Conservation (phyloP, 2,797 vertebrate genomes). For the Crenichthys baileyi region DNA sequence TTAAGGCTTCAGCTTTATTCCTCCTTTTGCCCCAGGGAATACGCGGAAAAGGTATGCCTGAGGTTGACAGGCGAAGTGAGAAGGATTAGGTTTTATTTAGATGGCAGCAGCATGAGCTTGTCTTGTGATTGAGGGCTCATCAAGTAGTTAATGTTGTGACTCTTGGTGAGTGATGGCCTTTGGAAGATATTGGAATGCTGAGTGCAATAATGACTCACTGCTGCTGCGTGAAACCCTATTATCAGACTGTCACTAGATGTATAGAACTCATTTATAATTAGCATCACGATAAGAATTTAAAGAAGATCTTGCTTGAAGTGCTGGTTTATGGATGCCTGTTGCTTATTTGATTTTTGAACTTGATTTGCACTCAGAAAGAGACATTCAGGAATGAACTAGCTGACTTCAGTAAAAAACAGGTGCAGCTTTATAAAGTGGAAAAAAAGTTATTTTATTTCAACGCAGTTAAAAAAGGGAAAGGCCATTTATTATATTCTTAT, state of each 20-base stretch:
- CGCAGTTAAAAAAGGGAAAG: no score
- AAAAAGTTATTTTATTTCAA: background rate
- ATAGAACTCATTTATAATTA: slow-evolving; percentile 57
- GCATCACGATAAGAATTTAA: slow-evolving; percentile 34
- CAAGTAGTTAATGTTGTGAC: slow-evolving; percentile 66
- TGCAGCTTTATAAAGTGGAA: background rate
- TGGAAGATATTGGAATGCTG: slow-evolving; percentile 44
- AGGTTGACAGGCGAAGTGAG: slow-evolving; percentile 6
- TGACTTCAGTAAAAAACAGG: background rate
- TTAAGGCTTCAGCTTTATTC: slow-evolving; percentile 33
- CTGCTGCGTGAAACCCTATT: slow-evolving; percentile 36
- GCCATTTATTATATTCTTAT: no score
- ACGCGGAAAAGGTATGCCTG: background rate
- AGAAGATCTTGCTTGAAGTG: slow-evolving; percentile 14
- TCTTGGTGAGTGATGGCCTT: slow-evolving; percentile 55
- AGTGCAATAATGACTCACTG: slow-evolving; percentile 55
- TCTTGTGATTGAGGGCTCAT: slow-evolving; percentile 68
- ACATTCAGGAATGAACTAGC: background rate
- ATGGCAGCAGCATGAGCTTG: slow-evolving; percentile 53
- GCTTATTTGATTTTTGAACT: slow-evolving; percentile 12
- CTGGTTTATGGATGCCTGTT: slow-evolving; percentile 9
- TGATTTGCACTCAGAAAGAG: background rate
- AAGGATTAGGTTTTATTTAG: slow-evolving; percentile 32
- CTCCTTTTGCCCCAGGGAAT: slow-evolving; percentile 29
- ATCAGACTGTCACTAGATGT: slow-evolving; percentile 45